phyloP scores from a whole-genome alignment of 2,797 vertebrate genomes.

The Chromis chromis region DNA sequence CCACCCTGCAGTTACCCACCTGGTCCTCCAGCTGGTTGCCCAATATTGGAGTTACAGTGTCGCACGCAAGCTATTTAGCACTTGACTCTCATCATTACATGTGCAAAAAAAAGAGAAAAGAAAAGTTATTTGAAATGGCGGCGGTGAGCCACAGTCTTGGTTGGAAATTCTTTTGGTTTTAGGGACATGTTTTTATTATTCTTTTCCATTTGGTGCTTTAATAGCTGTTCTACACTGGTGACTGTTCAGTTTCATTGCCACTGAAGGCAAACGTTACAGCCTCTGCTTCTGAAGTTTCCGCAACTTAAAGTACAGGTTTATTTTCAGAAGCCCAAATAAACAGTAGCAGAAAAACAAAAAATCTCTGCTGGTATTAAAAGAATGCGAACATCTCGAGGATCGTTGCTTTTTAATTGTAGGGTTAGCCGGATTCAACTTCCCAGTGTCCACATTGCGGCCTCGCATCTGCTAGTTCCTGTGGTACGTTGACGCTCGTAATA shows the following conservation, averaged over 20 bases:
- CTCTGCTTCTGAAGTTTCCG: conserved; percentile 8
- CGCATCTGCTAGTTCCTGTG: conserved; percentile 43
- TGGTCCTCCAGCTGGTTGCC: conserved; percentile 64
- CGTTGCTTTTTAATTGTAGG: conserved; percentile 22
- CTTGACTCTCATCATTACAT: conserved; percentile 27
- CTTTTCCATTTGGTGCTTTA: conserved; percentile 57
- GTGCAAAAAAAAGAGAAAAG: conserved; percentile 27
- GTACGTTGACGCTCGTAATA: conserved; percentile 41
- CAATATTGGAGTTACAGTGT: conserved; percentile 37
- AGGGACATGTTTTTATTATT: conserved; percentile 35
- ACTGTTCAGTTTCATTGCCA: conserved; percentile 36
- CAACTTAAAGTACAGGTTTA: conserved; percentile 4
- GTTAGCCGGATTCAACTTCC: conserved; percentile 25
- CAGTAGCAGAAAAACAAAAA: background rate
- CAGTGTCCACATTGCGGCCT: conserved; percentile 27
- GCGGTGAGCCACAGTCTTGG: conserved; percentile 68
- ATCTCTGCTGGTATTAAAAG: conserved; percentile 31
- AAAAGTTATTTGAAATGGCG: conserved; percentile 39
- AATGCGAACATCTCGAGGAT: conserved; percentile 32
- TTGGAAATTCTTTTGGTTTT: conserved; percentile 57
- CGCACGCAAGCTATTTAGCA: conserved; percentile 20
- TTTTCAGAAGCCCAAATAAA: conserved; percentile 35
- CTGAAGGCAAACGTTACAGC: conserved; percentile 24
- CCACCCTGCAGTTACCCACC: conserved; percentile 60
- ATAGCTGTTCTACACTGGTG: conserved; percentile 48